A percentile compares a stretch with the other conserved stretches of the same genome.
These are phyloP conservation scores for Parthenolecanium corni DNA, from an alignment of 2,888 invertebrate genomes.

Conservation along the genomic window DNA sequence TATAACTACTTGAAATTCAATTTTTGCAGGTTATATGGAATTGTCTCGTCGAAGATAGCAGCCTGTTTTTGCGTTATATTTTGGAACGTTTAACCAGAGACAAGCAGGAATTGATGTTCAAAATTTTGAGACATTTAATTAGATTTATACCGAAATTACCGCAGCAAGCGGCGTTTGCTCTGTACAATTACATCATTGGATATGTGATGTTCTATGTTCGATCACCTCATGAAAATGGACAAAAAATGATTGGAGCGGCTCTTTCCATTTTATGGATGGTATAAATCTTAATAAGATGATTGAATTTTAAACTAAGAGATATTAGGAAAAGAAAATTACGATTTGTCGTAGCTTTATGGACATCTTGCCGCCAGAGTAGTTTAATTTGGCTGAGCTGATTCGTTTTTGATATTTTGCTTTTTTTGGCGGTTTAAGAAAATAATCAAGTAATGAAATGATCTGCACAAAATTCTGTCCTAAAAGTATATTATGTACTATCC, in stretches of 20 bases:
- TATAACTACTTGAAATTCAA: neutral
- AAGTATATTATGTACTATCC: too few species aligned
- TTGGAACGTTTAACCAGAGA: constrained; percentile 88
- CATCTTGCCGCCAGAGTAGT: too few species aligned
- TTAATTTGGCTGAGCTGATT: too few species aligned
- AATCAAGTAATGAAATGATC: too few species aligned
- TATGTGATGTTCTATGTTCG: constrained; percentile 99
- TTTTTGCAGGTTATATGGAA: constrained; percentile 74
- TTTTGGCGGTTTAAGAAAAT: too few species aligned
- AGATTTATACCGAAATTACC: constrained; percentile 86
- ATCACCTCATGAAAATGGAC: constrained; percentile 89
- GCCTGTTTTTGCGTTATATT: constrained; percentile 87
- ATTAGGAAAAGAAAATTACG: too few species aligned
- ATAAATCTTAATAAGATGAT: constrained; percentile 36
- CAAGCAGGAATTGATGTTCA: constrained; percentile 89
- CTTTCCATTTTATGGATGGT: constrained; percentile 95
- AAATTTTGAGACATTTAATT: constrained; percentile 78
- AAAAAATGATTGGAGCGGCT: constrained; percentile 87
- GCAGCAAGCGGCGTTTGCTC: constrained; percentile 92
- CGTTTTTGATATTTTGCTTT: too few species aligned
- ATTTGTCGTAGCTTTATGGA: too few species aligned
- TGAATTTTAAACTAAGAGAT: neutral
- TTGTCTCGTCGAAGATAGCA: constrained; percentile 95
- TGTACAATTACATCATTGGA: constrained; percentile 98
- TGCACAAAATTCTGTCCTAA: too few species aligned